Base-by-base conservation (phyloP, 2,113 vertebrate genomes). In the Drymodes brunneopygia region DNA sequence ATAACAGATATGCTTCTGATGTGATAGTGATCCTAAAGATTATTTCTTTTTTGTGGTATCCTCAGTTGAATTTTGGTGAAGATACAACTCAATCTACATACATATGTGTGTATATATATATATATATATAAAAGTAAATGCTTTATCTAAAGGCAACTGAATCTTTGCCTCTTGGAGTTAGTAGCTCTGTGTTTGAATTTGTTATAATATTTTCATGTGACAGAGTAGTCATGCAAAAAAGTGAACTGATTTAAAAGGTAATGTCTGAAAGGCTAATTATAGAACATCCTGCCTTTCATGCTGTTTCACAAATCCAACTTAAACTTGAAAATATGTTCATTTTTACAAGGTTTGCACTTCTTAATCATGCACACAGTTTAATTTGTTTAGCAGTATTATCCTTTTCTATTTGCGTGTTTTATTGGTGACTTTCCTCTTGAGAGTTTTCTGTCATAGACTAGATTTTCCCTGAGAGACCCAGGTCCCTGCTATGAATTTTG, bases 21-120 rank as follows among this genome's bases (percentile, higher is more conserved):
- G 40, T 2, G 5, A 40, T 22, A 61, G 19, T 33, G 54, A 65
- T 21, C 50, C 29, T 90, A 40, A 72, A 73, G 18, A 13, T 57
- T 88, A 11, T 10, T 62, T 35, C 9, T 72, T 73, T 77, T 36
- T 70, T 28, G 40, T 12, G 36, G 11, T 56, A 60, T 27, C 20
- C 13, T 38, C 21, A 24, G 36, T 35, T 81, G 56, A 48, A 40
- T 67, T 88, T 45, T 12, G 13, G 24, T 74, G 51, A 86, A 75
- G 31, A 25, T 64, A 42, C n/a, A 79, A n/a, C 10, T 79, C 11
- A 7, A 6, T n/a, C 29, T 67, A 33, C 1, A 3, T 31, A 5
- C 0, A 31, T 45, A 21, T 31, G 1, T 44, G 5, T 64, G 40
- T n/a, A 1, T 51, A 0, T 31, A 14, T 36, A 2, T 0, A 23